These are phyloP conservation scores for Epiblema foenella DNA, from an alignment of 2,888 invertebrate species.

Conservation along the genomic window DNA sequence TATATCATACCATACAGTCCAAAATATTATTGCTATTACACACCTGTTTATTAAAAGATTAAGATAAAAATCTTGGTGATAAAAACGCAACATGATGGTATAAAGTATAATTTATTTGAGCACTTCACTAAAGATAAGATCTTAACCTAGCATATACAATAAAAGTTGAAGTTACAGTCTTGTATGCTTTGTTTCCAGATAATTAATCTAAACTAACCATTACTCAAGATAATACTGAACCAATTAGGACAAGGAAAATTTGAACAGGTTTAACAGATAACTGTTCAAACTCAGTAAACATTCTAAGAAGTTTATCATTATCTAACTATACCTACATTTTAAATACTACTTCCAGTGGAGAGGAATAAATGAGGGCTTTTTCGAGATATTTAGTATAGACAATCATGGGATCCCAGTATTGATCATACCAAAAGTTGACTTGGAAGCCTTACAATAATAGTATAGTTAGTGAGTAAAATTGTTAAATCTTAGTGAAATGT, in stretches of 20 bases:
- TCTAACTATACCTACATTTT: not conserved
- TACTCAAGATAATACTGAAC: slow-evolving; percentile 43
- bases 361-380: not conserved
- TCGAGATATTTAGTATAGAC: not conserved
- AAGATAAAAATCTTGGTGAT: slow-evolving; percentile 25
- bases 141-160: slow-evolving; percentile 42
- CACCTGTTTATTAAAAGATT: not conserved
- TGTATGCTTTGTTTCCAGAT: slow-evolving; percentile 33
- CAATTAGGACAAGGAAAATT: slow-evolving; percentile 32
- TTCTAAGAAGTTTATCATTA: not conserved
- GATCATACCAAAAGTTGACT: not conserved
- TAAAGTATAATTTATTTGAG: slow-evolving; percentile 44
- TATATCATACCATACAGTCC: not conserved
- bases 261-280: slow-evolving; percentile 20
- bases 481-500: slow-evolving; percentile 11
- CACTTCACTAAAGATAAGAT: slow-evolving; percentile 39
- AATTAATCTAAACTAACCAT: slow-evolving; percentile 25
- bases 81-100: slow-evolving; percentile 26
- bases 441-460: slow-evolving; percentile 1
- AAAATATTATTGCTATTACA: not conserved
- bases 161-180: slow-evolving; percentile 43
- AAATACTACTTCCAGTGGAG: not conserved
- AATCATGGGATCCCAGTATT: not conserved
- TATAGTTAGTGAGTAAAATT: not conserved
- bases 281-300: slow-evolving; percentile 10